Base-by-base conservation (phyloP, 2,113 vertebrate genomes). In the Leptosomus discolor region DNA sequence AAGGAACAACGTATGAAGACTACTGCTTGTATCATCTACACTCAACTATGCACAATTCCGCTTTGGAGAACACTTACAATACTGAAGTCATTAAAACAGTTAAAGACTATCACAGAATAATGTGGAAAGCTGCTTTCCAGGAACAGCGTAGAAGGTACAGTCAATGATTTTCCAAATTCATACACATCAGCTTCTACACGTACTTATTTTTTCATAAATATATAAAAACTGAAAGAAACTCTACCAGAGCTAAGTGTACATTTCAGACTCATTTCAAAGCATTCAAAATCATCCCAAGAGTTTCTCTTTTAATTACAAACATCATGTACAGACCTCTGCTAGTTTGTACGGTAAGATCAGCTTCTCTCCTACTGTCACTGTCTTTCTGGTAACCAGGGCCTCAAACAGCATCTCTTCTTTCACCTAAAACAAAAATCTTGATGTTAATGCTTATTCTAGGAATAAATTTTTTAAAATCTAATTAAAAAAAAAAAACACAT, bases 361-460 rank as follows among this genome's bases (percentile, higher is more conserved):
- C 97, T 98, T 99, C 98, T 99, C 99, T 88, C 99, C 99, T 43
- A 99, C 99, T 8, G 99, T 99, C 57, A 99, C 98, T 0, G 99
- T 99, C 97, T 99, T 99, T 84, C 99, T 98, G 5, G 99, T 99
- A 41, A 99, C 99, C 94, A 99, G 97, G 45, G 99, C 99, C 97
- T 99, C 99, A 95, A 99, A 99, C 15, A 99, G 98, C 99, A 99
- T 99, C 95, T 99, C 99, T 94, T 99, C 99, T 97, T 99, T 99
- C 71, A 99, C 99, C 99, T 99, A 70, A 20, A 90, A 85, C 19
- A 65, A 87, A 88, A 46, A 86, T 6, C 34, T 14, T 23, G 30
- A 54, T 2, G 17, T 91, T 75, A 95, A 57, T 43, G 9, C 74
- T 50, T 51, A 63, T 77, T 69, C 24, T 8, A 78, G 20, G 23